A percentile compares a stretch with the other conserved stretches of the same genome.
Evolutionary conservation across 2,113 vertebrate species (phyloP).

Genomic region (Rutilus rutilus): DNA sequence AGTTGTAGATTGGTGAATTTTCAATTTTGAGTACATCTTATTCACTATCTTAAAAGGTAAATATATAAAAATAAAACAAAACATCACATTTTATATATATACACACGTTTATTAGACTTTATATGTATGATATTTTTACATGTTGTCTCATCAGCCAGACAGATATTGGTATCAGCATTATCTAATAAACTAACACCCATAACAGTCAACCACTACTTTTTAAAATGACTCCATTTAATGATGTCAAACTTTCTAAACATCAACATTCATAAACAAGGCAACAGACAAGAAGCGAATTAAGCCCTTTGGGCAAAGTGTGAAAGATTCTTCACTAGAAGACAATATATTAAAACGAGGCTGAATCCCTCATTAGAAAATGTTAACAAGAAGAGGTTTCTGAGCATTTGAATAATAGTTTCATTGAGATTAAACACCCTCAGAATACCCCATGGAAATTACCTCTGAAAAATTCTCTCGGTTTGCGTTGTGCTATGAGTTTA

Average conservation of each 20-base stretch:
- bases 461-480: background rate
- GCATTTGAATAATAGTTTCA: background rate
- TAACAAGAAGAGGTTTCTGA: background rate
- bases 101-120: background rate
- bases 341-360: conserved; percentile 22
- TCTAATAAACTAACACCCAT: background rate
- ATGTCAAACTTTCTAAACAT: background rate
- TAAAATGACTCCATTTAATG: background rate
- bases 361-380: background rate
- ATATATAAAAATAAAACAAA: background rate
- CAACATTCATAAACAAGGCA: background rate
- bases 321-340: conserved; percentile 49
- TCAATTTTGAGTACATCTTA: background rate
- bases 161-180: background rate
- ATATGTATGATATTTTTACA: background rate
- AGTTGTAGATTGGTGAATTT: too few species aligned
- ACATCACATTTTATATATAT: background rate
- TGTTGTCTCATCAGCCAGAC: background rate
- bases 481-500: background rate
- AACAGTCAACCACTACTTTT: background rate
- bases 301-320: conserved; percentile 37
- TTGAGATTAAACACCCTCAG: conserved; percentile 40
- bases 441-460: background rate
- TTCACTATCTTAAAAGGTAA: background rate
- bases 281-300: background rate